phyloP scores from a whole-genome alignment of 2,113 vertebrate genomes.

The Psilopsiagon aymara region DNA sequence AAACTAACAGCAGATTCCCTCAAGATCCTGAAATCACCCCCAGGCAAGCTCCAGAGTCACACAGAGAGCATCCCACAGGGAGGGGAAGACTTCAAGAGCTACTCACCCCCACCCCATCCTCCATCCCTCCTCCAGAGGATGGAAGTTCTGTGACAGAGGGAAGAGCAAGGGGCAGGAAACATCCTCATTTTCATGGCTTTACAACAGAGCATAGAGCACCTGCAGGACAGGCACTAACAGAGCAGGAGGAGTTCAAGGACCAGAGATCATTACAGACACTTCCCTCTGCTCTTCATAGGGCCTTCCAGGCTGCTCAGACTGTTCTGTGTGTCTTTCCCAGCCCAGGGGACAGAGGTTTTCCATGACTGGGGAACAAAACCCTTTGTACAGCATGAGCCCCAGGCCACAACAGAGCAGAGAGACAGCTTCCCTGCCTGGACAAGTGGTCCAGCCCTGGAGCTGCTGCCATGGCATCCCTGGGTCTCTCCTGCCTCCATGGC shows the following conservation, averaged over 20 bases:
- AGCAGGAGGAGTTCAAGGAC: neutral
- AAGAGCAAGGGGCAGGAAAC: neutral
- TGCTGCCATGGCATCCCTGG: neutral
- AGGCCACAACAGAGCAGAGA: neutral
- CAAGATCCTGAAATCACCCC: neutral
- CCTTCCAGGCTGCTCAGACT: neutral
- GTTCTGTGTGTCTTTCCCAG: neutral
- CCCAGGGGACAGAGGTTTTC: neutral
- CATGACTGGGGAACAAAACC: neutral
- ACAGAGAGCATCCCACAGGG: fast-evolving
- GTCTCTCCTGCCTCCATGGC: neutral
- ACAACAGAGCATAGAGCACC: neutral
- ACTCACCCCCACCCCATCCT: neutral
- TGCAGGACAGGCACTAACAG: neutral
- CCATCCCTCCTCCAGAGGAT: neutral
- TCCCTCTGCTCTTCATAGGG: neutral
- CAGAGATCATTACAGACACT: neutral
- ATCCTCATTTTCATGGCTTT: neutral
- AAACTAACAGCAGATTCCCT: neutral
- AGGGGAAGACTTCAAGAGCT: neutral
- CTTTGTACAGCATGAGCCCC: neutral
- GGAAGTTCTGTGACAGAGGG: neutral
- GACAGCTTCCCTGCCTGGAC: neutral
- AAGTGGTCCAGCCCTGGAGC: fast-evolving
- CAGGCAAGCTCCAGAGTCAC: neutral